A percentile compares a stretch with the other conserved stretches of the same genome.
These are phyloP conservation scores for Pteropus rufus DNA, from an alignment of 2,797 vertebrate genomes.

Conservation along the genomic window DNA sequence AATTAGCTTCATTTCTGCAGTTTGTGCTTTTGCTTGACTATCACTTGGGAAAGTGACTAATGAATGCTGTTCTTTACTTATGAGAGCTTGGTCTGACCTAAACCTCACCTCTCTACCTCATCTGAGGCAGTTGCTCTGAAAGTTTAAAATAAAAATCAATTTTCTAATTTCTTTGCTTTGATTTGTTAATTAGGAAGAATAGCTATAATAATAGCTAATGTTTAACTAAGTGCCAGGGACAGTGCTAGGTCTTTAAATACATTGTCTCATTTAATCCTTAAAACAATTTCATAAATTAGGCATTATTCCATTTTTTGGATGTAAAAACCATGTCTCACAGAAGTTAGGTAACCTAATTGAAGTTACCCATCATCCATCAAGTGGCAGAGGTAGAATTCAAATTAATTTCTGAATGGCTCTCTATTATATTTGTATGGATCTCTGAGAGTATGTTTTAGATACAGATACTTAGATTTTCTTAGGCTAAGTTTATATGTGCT, in stretches of 20 bases:
- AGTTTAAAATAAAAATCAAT: neutral
- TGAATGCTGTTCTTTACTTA: neutral
- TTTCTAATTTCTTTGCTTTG: neutral
- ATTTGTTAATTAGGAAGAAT: neutral
- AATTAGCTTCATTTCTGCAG: neutral
- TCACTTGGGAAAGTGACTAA: neutral
- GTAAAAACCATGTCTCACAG: neutral
- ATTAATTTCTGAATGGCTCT: neutral
- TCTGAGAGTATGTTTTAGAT: conserved; percentile 6
- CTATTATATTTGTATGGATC: neutral
- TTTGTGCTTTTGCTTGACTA: neutral
- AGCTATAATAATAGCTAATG: neutral
- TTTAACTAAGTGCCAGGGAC: neutral
- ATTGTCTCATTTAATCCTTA: neutral
- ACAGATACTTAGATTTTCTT: neutral
- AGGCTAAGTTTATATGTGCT: neutral
- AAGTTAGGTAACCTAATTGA: neutral
- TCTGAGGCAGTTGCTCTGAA: neutral
- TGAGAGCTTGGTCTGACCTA: neutral
- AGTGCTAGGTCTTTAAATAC: neutral
- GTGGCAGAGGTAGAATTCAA: conserved; percentile 16
- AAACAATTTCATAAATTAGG: neutral
- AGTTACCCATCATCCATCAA: neutral
- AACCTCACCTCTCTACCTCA: neutral
- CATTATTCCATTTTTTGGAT: neutral